Percentiles rank a stretch among this genome's conserved stretches.
These are phyloP conservation scores for Scaptomyza hsui DNA, from an alignment of 1,140 invertebrate genomes.

Conservation along the genomic window DNA sequence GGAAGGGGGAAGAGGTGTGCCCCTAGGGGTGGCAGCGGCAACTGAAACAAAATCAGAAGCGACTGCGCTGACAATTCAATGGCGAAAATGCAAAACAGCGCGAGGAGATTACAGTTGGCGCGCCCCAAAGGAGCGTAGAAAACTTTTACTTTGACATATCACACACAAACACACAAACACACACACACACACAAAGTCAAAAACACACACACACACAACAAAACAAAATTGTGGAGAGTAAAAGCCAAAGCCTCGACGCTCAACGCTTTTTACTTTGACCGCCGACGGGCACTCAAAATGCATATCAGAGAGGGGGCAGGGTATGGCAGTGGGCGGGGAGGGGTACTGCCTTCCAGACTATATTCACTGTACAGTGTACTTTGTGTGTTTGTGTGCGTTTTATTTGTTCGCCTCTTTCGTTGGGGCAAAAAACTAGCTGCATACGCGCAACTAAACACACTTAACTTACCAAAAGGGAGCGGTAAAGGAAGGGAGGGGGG, in stretches of 20 bases:
- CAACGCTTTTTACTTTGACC: slow-evolving; percentile 72
- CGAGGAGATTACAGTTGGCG: slow-evolving; percentile 70
- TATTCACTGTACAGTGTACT: background rate
- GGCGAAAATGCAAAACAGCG: slow-evolving; percentile 69
- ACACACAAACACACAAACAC: slow-evolving; percentile 37
- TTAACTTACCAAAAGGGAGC: slow-evolving; percentile 34
- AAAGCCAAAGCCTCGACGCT: slow-evolving; percentile 46
- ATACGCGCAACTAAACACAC: slow-evolving; percentile 74
- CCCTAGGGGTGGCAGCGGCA: slow-evolving; percentile 21
- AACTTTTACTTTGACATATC: slow-evolving; percentile 79
- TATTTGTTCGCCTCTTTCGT: slow-evolving; percentile 63
- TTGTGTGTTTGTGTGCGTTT: slow-evolving; percentile 24
- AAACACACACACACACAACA: slow-evolving; percentile 20
- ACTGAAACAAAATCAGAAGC: slow-evolving; percentile 55
- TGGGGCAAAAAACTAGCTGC: slow-evolving; percentile 61
- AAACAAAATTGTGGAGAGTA: slow-evolving; percentile 55
- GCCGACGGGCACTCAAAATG: slow-evolving; percentile 75
- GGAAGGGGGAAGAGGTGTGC: background rate
- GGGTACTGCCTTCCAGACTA: background rate
- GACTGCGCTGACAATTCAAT: slow-evolving; percentile 57
- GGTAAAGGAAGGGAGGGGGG: background rate
- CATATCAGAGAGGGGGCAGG: slow-evolving; percentile 33
- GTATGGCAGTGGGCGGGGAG: no score
- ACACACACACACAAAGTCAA: slow-evolving; percentile 9
- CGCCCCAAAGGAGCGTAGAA: slow-evolving; percentile 70